Conservation (phyloP, 2,888 invertebrate species). For the Cylloceria caligata region DNA sequence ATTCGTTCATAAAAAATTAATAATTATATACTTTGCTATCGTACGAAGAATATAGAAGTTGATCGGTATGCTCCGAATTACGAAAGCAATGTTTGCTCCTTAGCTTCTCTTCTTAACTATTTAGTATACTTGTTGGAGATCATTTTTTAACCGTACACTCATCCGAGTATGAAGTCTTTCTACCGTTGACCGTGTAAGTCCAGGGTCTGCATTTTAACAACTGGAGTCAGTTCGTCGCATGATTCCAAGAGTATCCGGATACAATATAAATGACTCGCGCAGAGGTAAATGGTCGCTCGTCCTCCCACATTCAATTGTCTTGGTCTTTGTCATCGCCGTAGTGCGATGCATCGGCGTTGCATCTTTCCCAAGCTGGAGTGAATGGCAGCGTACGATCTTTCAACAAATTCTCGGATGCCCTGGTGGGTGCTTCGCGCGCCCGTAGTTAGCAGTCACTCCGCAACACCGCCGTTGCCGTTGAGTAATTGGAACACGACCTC, state of each 20-base stretch:
- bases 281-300: constrained; percentile 82
- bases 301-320: constrained; percentile 83
- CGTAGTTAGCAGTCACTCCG: constrained; percentile 12
- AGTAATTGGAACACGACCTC: constrained; percentile 84
- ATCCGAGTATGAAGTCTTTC: neutral
- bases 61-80: too few relatives aligned
- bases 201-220: neutral
- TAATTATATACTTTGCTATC: too few relatives aligned
- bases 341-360: constrained; percentile 45
- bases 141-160: too few relatives aligned
- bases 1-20: too few relatives aligned
- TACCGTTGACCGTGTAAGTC: neutral
- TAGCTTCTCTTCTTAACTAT: too few relatives aligned
- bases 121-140: too few relatives aligned
- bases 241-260: constrained; percentile 7
- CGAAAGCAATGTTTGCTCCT: too few relatives aligned
- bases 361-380: constrained; percentile 39
- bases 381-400: constrained; percentile 53
- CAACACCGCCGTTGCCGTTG: constrained; percentile 71
- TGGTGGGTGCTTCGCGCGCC: constrained; percentile 76
- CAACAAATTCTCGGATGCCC: constrained; percentile 62
- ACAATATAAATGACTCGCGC: constrained; percentile 63
- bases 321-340: constrained; percentile 79
- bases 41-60: too few relatives aligned
- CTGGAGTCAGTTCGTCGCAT: neutral